These are phyloP conservation scores for Otolemur crassicaudatus DNA, from an alignment of 2,797 vertebrate species.

Conservation along the genomic window DNA sequence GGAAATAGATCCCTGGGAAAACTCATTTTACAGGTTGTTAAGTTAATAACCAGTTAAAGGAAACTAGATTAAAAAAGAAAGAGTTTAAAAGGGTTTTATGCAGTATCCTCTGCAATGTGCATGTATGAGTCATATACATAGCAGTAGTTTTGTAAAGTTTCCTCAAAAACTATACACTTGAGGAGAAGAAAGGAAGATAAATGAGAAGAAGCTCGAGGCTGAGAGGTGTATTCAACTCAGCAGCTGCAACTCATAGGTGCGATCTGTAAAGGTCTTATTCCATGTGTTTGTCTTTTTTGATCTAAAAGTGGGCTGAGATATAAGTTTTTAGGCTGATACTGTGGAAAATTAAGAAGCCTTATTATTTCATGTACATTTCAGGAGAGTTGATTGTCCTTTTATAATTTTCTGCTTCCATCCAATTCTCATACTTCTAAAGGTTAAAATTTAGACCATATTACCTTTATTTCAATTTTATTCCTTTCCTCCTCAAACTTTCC, in stretches of 20 bases:
- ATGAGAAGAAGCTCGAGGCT: neutral
- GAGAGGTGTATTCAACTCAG: neutral
- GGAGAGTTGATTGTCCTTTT: neutral
- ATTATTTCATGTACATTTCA: neutral
- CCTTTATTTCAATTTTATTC: neutral
- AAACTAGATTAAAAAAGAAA: conserved; percentile 35
- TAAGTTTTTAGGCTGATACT: neutral
- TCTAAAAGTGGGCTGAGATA: conserved; percentile 1
- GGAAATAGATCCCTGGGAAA: conserved; percentile 15
- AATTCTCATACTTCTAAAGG: neutral
- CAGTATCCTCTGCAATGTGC: neutral
- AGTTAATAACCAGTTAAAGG: conserved; percentile 24
- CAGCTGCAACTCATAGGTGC: neutral
- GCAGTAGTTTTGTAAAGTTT: neutral
- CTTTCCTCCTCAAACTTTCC: neutral
- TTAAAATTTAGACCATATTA: neutral
- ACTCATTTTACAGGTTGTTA: conserved; percentile 32
- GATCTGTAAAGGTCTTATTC: neutral
- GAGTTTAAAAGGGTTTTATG: neutral
- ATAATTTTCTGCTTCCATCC: neutral
- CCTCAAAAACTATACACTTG: neutral
- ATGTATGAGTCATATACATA: neutral
- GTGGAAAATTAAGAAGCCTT: neutral
- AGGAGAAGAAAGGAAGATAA: neutral
- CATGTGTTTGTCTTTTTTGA: neutral